Conservation (phyloP, 2,888 invertebrate species). For the Diarsia mendica region DNA sequence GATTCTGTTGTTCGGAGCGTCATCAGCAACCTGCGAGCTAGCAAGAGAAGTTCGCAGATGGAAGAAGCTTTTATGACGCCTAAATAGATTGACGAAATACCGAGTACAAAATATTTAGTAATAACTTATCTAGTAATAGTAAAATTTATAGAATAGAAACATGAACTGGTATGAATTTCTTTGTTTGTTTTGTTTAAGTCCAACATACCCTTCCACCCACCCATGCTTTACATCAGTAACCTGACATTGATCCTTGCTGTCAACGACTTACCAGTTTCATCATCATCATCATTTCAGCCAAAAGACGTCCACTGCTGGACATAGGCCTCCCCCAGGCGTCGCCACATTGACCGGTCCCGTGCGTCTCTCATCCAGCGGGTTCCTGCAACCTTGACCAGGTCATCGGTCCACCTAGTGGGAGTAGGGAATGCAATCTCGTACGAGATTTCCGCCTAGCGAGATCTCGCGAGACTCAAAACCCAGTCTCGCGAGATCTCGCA, state of each 20-base stretch:
- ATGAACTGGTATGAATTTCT: background rate
- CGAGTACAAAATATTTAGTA: background rate
- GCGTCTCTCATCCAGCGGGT: too few relatives aligned
- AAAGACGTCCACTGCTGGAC: too few relatives aligned
- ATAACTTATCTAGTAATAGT: background rate
- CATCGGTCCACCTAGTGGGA: too few relatives aligned
- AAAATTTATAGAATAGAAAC: background rate
- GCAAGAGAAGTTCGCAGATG: constrained; percentile 77
- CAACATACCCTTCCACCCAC: too few relatives aligned
- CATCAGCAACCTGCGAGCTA: constrained; percentile 79
- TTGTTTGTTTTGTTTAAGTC: background rate
- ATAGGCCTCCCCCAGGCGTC: too few relatives aligned
- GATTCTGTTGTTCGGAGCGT: constrained; percentile 85
- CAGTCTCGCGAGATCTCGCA: too few relatives aligned
- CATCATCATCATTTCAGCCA: too few relatives aligned
- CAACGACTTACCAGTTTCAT: background rate
- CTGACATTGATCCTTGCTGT: background rate
- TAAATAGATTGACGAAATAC: constrained; percentile 66
- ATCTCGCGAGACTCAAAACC: too few relatives aligned
- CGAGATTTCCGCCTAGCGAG: too few relatives aligned
- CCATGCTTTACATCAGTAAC: background rate
- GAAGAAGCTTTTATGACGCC: constrained; percentile 86
- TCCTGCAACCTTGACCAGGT: too few relatives aligned
- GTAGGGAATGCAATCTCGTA: too few relatives aligned
- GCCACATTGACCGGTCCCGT: too few relatives aligned